phyloP scores from a whole-genome alignment of 2,888 invertebrate genomes.

The Oligia strigilis region DNA sequence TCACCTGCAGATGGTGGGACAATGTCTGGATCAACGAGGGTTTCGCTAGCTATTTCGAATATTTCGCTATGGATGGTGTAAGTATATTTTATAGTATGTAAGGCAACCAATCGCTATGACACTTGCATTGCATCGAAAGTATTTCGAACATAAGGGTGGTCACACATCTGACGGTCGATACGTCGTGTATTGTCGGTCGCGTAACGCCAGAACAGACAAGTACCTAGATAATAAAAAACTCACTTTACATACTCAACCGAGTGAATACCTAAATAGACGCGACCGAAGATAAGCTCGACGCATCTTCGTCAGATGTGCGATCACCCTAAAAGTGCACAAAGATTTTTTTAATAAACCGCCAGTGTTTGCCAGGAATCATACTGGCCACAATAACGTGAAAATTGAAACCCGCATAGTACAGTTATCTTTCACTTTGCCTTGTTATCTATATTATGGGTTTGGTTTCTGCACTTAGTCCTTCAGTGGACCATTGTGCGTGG shows the following conservation, averaged over 20 bases:
- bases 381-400: not conserved
- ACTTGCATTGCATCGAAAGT: not conserved
- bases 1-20: slow-evolving; percentile 94
- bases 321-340: not conserved
- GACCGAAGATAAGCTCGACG: not conserved
- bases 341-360: not conserved
- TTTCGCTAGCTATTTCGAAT: slow-evolving; percentile 93
- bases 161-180: not conserved
- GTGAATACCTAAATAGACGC: not conserved
- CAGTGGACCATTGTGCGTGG: no score
- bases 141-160: not conserved
- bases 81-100: slow-evolving; percentile 55
- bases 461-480: no score
- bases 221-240: not conserved
- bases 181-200: not conserved
- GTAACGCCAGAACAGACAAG: not conserved
- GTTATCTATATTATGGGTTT: no score
- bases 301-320: not conserved
- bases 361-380: not conserved
- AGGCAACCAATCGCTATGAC: not conserved
- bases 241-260: not conserved
- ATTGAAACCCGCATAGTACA: not conserved
- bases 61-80: slow-evolving; percentile 89
- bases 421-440: not conserved
- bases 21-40: slow-evolving; percentile 94